These are phyloP conservation scores for Myzus persicae DNA, from an alignment of 1,140 invertebrate genomes.

Conservation along the genomic window DNA sequence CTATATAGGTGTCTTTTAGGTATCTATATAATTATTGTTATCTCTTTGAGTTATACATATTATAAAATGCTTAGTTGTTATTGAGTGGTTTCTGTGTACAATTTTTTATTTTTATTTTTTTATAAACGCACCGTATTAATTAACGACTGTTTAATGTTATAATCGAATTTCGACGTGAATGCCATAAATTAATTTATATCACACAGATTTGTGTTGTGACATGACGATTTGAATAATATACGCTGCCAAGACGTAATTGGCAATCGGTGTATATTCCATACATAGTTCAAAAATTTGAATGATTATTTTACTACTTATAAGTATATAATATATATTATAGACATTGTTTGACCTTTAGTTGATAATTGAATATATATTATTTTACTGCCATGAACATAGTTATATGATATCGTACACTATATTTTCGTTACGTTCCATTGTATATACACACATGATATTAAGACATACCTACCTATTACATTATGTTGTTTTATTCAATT, in stretches of 20 bases:
- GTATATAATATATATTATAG: too few species aligned
- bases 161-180: constrained; percentile 28
- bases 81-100: background rate
- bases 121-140: background rate
- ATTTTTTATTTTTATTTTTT: too few species aligned
- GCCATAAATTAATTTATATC: background rate
- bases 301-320: background rate
- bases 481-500: background rate
- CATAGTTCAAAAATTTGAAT: background rate
- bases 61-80: background rate
- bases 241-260: background rate
- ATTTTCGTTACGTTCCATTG: background rate
- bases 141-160: background rate
- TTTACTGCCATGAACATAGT: background rate
- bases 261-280: background rate
- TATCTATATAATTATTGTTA: constrained; percentile 3
- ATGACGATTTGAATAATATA: background rate
- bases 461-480: background rate
- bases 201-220: constrained; percentile 7
- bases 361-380: background rate
- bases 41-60: background rate
- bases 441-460: background rate
- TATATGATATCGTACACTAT: too few species aligned
- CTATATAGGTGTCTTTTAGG: background rate
- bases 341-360: too few species aligned